phyloP scores from a whole-genome alignment of 2,888 invertebrate genomes.

The Luffia ferchaultella region DNA sequence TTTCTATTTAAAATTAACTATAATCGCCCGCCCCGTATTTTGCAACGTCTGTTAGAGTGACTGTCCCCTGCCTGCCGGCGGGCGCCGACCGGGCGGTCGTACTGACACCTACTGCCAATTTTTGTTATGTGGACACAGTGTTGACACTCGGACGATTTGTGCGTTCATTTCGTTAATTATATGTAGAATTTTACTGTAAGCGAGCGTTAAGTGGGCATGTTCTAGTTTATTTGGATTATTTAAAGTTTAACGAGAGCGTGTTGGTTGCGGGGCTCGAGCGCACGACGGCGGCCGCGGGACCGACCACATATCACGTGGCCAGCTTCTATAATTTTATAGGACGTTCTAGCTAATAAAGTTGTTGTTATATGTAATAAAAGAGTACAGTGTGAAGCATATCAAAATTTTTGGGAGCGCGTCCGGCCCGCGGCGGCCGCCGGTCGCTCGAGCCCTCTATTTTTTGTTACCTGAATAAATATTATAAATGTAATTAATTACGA shows the following conservation, averaged over 20 bases:
- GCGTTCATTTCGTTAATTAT: slow-evolving; percentile 57
- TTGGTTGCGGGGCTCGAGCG: slow-evolving; percentile 37
- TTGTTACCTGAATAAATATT: slow-evolving; percentile 66
- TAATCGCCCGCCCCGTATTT: no score
- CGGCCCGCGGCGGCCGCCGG: slow-evolving; percentile 16
- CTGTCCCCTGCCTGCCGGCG: background rate
- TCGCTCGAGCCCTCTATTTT: slow-evolving; percentile 47
- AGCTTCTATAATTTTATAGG: no score
- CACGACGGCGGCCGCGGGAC: background rate
- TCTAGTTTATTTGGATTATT: slow-evolving; percentile 60
- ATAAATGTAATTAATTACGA: slow-evolving; percentile 57
- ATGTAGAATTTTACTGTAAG: slow-evolving; percentile 45
- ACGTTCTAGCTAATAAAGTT: no score
- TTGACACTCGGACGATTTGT: slow-evolving; percentile 28
- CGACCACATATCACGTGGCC: slow-evolving; percentile 37
- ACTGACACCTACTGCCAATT: slow-evolving; percentile 61
- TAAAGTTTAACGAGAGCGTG: slow-evolving; percentile 46
- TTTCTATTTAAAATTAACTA: slow-evolving; percentile 22
- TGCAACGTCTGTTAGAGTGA: no score
- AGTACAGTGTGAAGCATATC: background rate
- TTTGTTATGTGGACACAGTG: slow-evolving; percentile 33
- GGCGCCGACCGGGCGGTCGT: slow-evolving; percentile 6
- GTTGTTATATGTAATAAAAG: no score
- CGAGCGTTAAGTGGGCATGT: slow-evolving; percentile 45
- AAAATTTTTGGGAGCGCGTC: background rate